Percentiles rank a stretch among this genome's conserved stretches.
These are phyloP conservation scores for Dynastes maya DNA, from an alignment of 2,888 invertebrate species.

Conservation along the genomic window DNA sequence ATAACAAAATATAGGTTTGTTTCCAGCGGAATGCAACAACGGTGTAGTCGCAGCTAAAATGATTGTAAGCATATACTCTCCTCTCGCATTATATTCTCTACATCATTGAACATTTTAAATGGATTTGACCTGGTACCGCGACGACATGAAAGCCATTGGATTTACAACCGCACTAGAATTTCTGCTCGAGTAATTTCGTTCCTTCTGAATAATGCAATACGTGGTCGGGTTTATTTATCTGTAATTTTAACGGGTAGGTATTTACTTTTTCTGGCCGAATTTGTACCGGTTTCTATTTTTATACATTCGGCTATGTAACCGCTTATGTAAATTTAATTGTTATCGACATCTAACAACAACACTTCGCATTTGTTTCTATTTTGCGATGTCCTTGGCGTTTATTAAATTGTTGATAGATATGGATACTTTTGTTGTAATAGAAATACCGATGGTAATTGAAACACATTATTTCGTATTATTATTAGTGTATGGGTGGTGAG, in stretches of 20 bases:
- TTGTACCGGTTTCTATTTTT: neutral
- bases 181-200: conserved; percentile 43
- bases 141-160: conserved; percentile 31
- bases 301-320: neutral
- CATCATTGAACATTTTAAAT: conserved; percentile 36
- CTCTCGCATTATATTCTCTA: conserved; percentile 28
- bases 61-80: conserved; percentile 2
- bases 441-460: no score
- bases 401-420: no score
- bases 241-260: neutral
- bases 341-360: no score
- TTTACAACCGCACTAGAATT: conserved; percentile 40
- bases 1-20: conserved; percentile 31
- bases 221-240: neutral
- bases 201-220: conserved; percentile 12
- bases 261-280: conserved; percentile 8
- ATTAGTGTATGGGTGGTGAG: no score
- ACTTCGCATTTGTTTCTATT: no score
- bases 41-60: neutral
- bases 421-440: no score
- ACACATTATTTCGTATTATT: no score
- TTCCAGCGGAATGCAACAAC: neutral
- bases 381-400: no score
- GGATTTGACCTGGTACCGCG: conserved; percentile 27
- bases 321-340: neutral